These are phyloP conservation scores for Tachuris rubrigastra DNA, from an alignment of 2,113 vertebrate genomes.

Conservation along the genomic window DNA sequence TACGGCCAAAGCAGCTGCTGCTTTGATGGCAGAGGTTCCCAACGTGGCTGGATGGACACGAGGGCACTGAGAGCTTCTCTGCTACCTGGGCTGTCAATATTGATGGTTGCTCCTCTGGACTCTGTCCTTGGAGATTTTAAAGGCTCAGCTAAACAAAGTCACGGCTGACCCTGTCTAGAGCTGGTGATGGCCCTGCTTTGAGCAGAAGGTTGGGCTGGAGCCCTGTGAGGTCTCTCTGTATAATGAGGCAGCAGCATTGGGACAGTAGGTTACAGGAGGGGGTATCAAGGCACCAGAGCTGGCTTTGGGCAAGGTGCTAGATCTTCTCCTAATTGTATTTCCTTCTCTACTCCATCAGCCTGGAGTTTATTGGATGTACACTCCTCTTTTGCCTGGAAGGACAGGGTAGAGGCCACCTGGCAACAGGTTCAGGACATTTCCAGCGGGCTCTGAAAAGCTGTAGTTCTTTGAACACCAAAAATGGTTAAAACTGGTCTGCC, in stretches of 20 bases:
- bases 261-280: background rate
- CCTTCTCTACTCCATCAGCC: background rate
- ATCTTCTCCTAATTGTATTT: background rate
- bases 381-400: background rate
- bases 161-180: fast-evolving
- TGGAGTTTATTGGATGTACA: background rate
- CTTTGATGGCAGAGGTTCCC: background rate
- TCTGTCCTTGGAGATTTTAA: background rate
- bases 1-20: background rate
- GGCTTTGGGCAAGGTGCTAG: background rate
- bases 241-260: background rate
- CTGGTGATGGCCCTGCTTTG: background rate
- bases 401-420: background rate
- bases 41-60: fast-evolving
- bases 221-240: background rate
- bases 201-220: background rate
- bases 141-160: background rate
- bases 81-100: background rate
- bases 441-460: background rate
- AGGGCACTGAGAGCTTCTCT: background rate
- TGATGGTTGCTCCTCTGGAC: background rate
- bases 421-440: background rate
- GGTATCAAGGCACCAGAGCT: background rate
- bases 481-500: background rate
- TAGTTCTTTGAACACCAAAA: background rate